These are phyloP conservation scores for Clarias pachynema DNA, from an alignment of 2,797 vertebrate genomes.

Conservation along the genomic window DNA sequence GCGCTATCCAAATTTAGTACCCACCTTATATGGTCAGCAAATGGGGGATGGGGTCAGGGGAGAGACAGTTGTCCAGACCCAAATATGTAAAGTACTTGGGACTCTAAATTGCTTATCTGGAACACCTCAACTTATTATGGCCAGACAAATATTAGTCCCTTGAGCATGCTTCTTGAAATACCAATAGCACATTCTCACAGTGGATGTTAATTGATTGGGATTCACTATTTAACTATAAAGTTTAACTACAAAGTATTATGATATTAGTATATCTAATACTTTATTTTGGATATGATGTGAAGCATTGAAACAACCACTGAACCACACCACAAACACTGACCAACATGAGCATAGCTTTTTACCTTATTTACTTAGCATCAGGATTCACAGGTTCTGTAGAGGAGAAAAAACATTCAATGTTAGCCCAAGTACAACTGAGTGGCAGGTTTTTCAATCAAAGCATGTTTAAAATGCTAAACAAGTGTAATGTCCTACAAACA, in stretches of 20 bases:
- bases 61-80: constrained; percentile 59
- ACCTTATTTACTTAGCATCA: constrained; percentile 73
- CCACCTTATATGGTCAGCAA: constrained; percentile 72
- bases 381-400: constrained; percentile 65
- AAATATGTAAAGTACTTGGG: constrained; percentile 54
- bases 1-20: constrained; percentile 73
- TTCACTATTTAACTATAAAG: background rate
- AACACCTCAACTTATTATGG: constrained; percentile 2
- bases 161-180: background rate
- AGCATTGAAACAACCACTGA: background rate
- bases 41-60: constrained; percentile 40
- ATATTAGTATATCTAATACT: background rate
- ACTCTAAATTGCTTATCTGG: constrained; percentile 43
- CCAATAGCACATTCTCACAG: background rate
- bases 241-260: background rate
- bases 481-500: background rate
- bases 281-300: background rate
- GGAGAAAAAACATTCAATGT: constrained; percentile 39
- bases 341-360: constrained; percentile 60
- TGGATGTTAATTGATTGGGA: background rate
- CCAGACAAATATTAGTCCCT: constrained; percentile 6
- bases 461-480: background rate
- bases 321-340: constrained; percentile 59
- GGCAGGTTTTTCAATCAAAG: background rate
- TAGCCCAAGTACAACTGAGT: constrained; percentile 5